phyloP scores from a whole-genome alignment of 2,888 invertebrate species.

The Panzeria rudis region DNA sequence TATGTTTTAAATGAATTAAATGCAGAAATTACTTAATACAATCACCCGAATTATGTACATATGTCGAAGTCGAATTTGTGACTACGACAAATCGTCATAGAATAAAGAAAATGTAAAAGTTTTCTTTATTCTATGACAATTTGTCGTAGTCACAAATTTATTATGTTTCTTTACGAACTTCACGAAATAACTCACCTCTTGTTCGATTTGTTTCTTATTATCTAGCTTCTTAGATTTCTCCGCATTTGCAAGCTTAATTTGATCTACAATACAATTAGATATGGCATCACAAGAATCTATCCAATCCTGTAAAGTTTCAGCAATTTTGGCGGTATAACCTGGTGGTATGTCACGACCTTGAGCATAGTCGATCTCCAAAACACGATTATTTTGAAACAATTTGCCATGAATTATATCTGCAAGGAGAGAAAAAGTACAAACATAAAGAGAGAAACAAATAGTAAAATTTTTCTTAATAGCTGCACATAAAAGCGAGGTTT shows the following conservation, averaged over 20 bases:
- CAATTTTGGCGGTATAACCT: conserved; percentile 92
- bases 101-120: too few relatives aligned
- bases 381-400: conserved; percentile 96
- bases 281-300: conserved; percentile 95
- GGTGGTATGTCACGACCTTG: conserved; percentile 95
- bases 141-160: too few relatives aligned
- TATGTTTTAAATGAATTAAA: neutral
- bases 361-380: conserved; percentile 96
- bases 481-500: too few relatives aligned
- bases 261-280: conserved; percentile 93
- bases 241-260: conserved; percentile 93
- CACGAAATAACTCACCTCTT: conserved; percentile 87
- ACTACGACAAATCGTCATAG: too few relatives aligned
- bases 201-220: conserved; percentile 92
- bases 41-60: too few relatives aligned
- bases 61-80: too few relatives aligned
- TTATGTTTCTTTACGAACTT: neutral
- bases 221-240: conserved; percentile 92
- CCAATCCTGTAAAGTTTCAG: conserved; percentile 93
- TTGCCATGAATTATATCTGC: conserved; percentile 97
- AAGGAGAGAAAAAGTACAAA: conserved; percentile 71
- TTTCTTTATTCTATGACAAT: too few relatives aligned
- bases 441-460: neutral
- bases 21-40: too few relatives aligned
- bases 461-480: too few relatives aligned